Base-by-base conservation (phyloP, 2,888 invertebrate genomes). In the Coecobrya sp. region DNA sequence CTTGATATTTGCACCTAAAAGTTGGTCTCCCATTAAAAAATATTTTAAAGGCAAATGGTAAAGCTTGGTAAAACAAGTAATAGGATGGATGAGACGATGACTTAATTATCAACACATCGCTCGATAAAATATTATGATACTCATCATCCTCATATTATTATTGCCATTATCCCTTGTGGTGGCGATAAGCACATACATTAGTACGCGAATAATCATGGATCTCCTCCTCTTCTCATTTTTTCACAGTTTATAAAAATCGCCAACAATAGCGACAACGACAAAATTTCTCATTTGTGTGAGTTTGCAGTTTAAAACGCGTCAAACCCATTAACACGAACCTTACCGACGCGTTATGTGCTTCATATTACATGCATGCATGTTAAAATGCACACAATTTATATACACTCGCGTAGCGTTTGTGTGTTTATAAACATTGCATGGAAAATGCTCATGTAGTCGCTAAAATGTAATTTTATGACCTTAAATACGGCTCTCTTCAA, bases 391-490 rank as follows among this genome's bases (percentile, higher is more conserved):
- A n/a, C 42, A 42, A 42, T 19, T 73, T 73, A 27, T 25, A 45
- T 68, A 22, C 55, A n/a, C 19, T 76, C 5, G 55, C 25, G 11
- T 59, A 19, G 73, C 30, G 65, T 49, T 70, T 73, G 52, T n/a
- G n/a, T 19, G 70, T 81, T 76, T 19, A n/a, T n/a, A 13, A 79
- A 52, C 89, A 85, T 92, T 55, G 92, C 92, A 92, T 92, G 92
- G 92, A 92, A 92, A 92, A 92, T 92, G 92, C 92, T 92, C 92
- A 92, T 92, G 92, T 92, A 42, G 81, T 81, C 68, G 79, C 89
- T 89, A 76, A 89, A 92, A 86, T 86, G 76, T 89, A 59, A 92
- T 92, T 89, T 92, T 86, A 92, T 92, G 92, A 92, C 92, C 86
- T 91, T 91, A 86, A 68, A 62, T 89, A 30, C 16, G 45, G 55